phyloP scores from a whole-genome alignment of 1,140 invertebrate species.

The Diorhabda elongata region DNA sequence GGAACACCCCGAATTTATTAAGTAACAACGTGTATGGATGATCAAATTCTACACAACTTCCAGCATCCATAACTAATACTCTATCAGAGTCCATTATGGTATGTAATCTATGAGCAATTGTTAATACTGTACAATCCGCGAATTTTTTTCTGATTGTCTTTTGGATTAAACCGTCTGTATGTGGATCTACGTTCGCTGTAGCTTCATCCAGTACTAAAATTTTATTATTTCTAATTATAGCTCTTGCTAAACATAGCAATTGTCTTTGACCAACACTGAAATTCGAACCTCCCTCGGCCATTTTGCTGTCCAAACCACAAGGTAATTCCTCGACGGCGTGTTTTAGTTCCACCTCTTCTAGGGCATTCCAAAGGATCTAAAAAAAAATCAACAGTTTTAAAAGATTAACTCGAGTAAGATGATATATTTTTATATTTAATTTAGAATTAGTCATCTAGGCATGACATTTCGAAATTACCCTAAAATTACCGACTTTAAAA shows the following conservation, averaged over 20 bases:
- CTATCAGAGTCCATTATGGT: slow-evolving; percentile 72
- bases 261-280: slow-evolving; percentile 82
- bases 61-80: slow-evolving; percentile 65
- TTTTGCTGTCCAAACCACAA: slow-evolving; percentile 48
- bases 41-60: slow-evolving; percentile 61
- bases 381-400: slow-evolving; percentile 45
- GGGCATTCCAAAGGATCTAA: slow-evolving; percentile 39
- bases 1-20: slow-evolving; percentile 58
- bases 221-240: slow-evolving; percentile 72
- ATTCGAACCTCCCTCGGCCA: slow-evolving; percentile 70
- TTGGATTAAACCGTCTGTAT: slow-evolving; percentile 65
- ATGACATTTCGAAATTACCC: neutral
- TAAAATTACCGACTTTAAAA: neutral
- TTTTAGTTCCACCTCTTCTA: slow-evolving; percentile 59
- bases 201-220: slow-evolving; percentile 74
- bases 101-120: slow-evolving; percentile 74
- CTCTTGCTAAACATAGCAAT: slow-evolving; percentile 71
- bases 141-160: slow-evolving; percentile 66
- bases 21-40: slow-evolving; percentile 60
- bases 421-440: no score
- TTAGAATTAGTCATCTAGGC: no score
- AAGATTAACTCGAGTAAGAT: neutral
- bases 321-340: slow-evolving; percentile 44
- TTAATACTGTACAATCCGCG: slow-evolving; percentile 67
- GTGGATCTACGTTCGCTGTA: slow-evolving; percentile 60